Percentiles rank a stretch among this genome's conserved stretches.
Conservation (phyloP, 2,888 invertebrate species). For the Ennomos quercinarius region DNA sequence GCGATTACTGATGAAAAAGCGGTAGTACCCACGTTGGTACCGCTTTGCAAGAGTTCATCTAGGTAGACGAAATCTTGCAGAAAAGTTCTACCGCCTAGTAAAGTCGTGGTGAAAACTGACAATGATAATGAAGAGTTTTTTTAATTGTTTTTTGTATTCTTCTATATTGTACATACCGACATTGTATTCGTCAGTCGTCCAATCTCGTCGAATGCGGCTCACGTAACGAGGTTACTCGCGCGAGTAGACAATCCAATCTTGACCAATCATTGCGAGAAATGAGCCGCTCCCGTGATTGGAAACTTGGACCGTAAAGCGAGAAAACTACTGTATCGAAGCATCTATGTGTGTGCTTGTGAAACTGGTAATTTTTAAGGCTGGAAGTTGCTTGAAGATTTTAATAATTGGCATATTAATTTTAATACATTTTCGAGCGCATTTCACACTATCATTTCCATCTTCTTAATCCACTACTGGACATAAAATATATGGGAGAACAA, state of each 20-base stretch:
- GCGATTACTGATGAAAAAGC: no score
- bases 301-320: conserved; percentile 2
- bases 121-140: no score
- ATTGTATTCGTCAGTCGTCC: conserved; percentile 3
- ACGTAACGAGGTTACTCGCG: conserved; percentile 16
- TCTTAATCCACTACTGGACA: no score
- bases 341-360: not conserved
- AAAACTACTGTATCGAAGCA: not conserved
- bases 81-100: no score
- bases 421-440: no score
- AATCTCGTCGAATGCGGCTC: conserved; percentile 2
- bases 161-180: not conserved
- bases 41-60: no score
- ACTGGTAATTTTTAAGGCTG: no score
- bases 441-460: no score
- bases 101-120: no score
- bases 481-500: no score
- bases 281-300: conserved; percentile 19
- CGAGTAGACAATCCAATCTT: conserved; percentile 20
- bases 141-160: not conserved
- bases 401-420: not conserved
- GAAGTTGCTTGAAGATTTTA: not conserved
- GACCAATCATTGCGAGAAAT: conserved; percentile 17
- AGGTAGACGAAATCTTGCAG: no score
- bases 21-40: no score